Evolutionary conservation across 2,113 vertebrate species (phyloP), one percentile per base, ranked within the genome.

Genomic region (Oncorhynchus gorbuscha): DNA sequence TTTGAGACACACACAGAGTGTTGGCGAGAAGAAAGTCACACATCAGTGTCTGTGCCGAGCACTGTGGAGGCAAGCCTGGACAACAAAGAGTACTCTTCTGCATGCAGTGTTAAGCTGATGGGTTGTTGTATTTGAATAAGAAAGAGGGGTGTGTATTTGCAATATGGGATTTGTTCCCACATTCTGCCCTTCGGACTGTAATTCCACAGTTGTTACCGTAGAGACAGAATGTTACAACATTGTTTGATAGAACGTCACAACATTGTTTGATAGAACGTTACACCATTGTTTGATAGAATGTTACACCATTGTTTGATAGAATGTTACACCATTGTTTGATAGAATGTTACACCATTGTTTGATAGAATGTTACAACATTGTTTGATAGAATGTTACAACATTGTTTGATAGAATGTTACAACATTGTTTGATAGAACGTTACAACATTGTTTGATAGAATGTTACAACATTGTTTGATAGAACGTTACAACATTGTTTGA

Each of bases 121-220:
- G 85, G 75, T 89, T 89, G 24, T 91, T 88, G 85, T 88, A 84
- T 86, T 89, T 74, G 74, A 88, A 88, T 90, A 87, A 90, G 88
- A 81, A 86, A 73, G 80, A 88, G 71, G 58, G 55, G 75, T 77
- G 86, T 82, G 89, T 85, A 89, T 75, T 71, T 87, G 72, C 79
- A 82, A 69, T 79, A 51, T 76, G 84, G 82, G 88, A 86, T 85
- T 84, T 80, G 76, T 76, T 72, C 76, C 78, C 76, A 79, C 78
- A 68, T 85, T 78, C 72, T 67, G 61, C 73, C 73, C 79, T 76
- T 88, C n/a, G 84, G 51, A 14, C 28, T 32, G 5, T 64, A 8
- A 9, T 51, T 51, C 49, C 49, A 51, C 49, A 14, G 49, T n/a
- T 64, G n/a, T 39, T 39, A 9, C 35, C 39, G 8, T 24, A 26